Evolutionary conservation across 2,797 vertebrate species (phyloP), one percentile per base, ranked within the genome.

Genomic region (Schizothorax lantsangensis): DNA sequence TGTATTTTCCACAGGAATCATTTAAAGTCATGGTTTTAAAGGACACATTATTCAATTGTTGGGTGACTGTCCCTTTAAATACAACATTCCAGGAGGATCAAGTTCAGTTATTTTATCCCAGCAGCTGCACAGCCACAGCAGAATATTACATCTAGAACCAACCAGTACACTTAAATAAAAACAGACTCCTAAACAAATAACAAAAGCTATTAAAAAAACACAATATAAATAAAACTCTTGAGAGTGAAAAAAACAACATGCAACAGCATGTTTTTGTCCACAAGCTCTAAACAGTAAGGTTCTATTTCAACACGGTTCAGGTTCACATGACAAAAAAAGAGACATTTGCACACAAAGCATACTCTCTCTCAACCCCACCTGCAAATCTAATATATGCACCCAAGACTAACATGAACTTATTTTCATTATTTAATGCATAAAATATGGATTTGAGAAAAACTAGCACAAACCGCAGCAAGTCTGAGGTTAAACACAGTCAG

Each of bases 61-160:
- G 23, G 1, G 11, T 26, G 69, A 52, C 57, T 88, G 81, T 38
- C 45, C 52, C 77, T 89, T 86, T 84, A 86, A 84, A 88, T 49
- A 52, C 49, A 79, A 33, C 64, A 86, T 84, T 88, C 78, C 59
- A 77, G 14, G 38, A 57, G 59, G 88, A 87, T 78, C 75, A 75
- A 71, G 78, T 79, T 78, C 52, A 54, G 81, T 73, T 82, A 71
- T 84, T 77, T 83, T 71, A 83, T 78, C 71, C 62, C 49, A 57
- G 77, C 66, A 83, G 87, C 80, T 79, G 15, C 68, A 64, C 57
- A 74, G 38, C 33, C 64, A 4, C 26, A 45, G 47, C 36, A 81
- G 73, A 26, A 68, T 52, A 52, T 52, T 52, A 52, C 49, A 49
- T 15, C 5, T 52, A 52, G 17, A 52, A 52, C 15, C 15, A 52